Conservation (phyloP, 2,113 vertebrate species). For the Scomber scombrus region DNA sequence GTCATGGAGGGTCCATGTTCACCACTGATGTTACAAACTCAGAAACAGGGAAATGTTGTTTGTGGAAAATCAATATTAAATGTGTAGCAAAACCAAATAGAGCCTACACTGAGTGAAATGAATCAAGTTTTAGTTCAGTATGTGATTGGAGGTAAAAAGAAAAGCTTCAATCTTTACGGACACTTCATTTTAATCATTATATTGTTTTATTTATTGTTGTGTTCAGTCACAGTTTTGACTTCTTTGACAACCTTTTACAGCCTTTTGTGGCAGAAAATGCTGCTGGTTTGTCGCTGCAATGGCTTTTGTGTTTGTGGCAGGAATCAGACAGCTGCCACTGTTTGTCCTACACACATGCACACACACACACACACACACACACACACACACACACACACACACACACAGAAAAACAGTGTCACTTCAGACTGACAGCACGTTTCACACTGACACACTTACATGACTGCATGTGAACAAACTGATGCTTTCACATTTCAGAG, state of each 20-base stretch:
- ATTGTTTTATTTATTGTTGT: background rate
- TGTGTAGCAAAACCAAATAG: too few relatives aligned
- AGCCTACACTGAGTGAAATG: too few relatives aligned
- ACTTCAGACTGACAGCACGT: conserved; percentile 56
- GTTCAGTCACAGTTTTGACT: background rate
- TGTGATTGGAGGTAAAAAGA: too few relatives aligned
- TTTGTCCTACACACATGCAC: background rate
- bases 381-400: conserved; percentile 27
- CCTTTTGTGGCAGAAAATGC: background rate
- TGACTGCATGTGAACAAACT: conserved; percentile 27
- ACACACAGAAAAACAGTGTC: conserved; percentile 22
- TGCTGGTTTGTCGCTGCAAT: background rate
- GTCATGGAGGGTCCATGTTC: too few relatives aligned
- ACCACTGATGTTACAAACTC: too few relatives aligned
- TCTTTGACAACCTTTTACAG: background rate
- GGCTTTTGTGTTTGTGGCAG: conserved; percentile 42
- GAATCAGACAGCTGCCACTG: conserved; percentile 23
- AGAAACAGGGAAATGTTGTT: too few relatives aligned
- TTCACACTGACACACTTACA: conserved; percentile 28
- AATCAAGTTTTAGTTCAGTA: too few relatives aligned
- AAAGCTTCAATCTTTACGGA: too few relatives aligned
- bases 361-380: conserved; percentile 19
- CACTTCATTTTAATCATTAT: background rate
- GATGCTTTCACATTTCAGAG: conserved; percentile 45
- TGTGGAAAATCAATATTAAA: too few relatives aligned